Conservation (phyloP, 1,140 invertebrate genomes). For the Leptonema lineaticorne region DNA sequence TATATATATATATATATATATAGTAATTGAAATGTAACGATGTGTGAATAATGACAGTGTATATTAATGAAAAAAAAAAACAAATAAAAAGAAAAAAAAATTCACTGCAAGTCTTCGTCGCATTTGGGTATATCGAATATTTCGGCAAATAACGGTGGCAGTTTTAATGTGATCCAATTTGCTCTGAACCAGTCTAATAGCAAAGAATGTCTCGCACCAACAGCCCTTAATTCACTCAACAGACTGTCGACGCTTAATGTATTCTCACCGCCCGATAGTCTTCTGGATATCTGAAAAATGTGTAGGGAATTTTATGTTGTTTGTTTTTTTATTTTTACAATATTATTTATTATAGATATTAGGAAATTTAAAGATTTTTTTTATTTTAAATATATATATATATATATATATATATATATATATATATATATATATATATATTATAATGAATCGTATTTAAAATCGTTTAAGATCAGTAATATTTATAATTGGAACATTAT, state of each 20-base stretch:
- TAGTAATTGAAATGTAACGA: neutral
- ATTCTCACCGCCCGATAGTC: conserved; percentile 50
- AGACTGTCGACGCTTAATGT: conserved; percentile 71
- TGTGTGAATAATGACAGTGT: conserved; percentile 8
- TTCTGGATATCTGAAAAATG: conserved; percentile 19
- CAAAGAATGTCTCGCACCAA: conserved; percentile 82
- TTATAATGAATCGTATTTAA: too few relatives aligned
- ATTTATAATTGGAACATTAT: too few relatives aligned
- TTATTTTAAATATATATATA: neutral
- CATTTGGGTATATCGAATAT: conserved; percentile 96
- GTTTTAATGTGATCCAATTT: conserved; percentile 81
- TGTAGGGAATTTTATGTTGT: too few relatives aligned
- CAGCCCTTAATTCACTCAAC: conserved; percentile 75
- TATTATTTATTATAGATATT: neutral
- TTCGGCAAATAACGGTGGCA: conserved; percentile 93
- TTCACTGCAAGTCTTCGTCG: conserved; percentile 52
- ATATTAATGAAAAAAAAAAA: neutral
- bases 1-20: conserved; percentile 17
- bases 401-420: neutral
- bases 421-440: neutral
- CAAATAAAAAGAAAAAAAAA: too few relatives aligned
- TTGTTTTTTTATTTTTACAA: too few relatives aligned
- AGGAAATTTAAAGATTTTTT: neutral
- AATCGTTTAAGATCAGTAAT: too few relatives aligned
- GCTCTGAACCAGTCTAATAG: conserved; percentile 88